A percentile compares a stretch with the other conserved stretches of the same genome.
Evolutionary conservation across 2,888 invertebrate species (phyloP).

Genomic region (Falcaria lacertinaria): DNA sequence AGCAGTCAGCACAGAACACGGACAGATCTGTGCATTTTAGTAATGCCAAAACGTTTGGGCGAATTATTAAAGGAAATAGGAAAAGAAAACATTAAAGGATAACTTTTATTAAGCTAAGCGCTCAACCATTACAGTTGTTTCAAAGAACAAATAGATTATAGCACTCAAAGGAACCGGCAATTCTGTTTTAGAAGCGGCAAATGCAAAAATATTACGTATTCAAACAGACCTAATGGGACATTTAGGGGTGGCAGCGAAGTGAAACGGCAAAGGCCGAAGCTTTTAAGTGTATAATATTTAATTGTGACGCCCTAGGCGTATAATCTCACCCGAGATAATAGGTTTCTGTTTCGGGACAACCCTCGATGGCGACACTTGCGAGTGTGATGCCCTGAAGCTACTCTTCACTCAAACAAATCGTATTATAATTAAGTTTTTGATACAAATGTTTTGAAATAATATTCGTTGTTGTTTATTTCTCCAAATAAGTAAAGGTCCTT

Average conservation of each 20-base stretch:
- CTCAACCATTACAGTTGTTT: constrained; percentile 75
- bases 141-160: constrained; percentile 79
- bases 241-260: constrained; percentile 79
- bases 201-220: constrained; percentile 81
- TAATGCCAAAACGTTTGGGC: constrained; percentile 6
- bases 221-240: constrained; percentile 80
- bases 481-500: background rate
- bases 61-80: constrained; percentile 13
- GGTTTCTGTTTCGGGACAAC: constrained; percentile 79
- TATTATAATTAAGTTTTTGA: constrained; percentile 75
- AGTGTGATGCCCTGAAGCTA: constrained; percentile 70
- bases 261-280: constrained; percentile 80
- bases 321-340: constrained; percentile 81
- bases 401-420: constrained; percentile 73
- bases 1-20: too few relatives aligned
- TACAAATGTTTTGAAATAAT: constrained; percentile 51
- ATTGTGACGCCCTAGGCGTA: constrained; percentile 81
- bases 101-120: constrained; percentile 66
- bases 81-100: constrained; percentile 51
- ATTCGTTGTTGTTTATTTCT: constrained; percentile 8
- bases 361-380: constrained; percentile 74
- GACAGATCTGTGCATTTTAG: too few relatives aligned
- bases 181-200: constrained; percentile 76
- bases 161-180: constrained; percentile 78
- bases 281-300: constrained; percentile 81